Base-by-base conservation (phyloP, 2,797 vertebrate species). In the Chelmon rostratus region DNA sequence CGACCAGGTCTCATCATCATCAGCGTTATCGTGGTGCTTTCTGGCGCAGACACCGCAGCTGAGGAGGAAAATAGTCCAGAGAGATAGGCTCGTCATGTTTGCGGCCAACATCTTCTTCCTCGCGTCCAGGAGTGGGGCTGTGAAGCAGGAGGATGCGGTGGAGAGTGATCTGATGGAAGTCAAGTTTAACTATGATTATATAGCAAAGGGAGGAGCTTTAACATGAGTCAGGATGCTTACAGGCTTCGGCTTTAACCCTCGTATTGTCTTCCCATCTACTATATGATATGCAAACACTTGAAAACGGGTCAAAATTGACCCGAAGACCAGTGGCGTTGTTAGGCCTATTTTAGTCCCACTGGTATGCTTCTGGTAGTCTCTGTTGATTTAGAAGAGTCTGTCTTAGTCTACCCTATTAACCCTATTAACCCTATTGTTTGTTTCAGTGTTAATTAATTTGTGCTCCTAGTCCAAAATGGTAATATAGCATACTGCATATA, bases 11-110 rank as follows among this genome's bases (percentile, higher is more conserved):
- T 75, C 86, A 18, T 95, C 95, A 23, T 96, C 96, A 67, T 95
- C 95, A 33, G 93, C 90, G 56, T 96, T 94, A 7, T 94, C 94
- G 77, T 78, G 93, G 69, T 84, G 94, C 76, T 90, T 96, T 62
- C 94, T 89, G 13, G 87, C 88, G n/a, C 74, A 49, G 8, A 74
- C 82, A 4, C 83, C 74, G 68, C 78, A 86, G 92, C 91, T 72
- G 81, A 91, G 88, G 56, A 92, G 90, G 72, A 90, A 46, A 57
- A 94, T 92, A 93, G 95, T 95, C 95, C 97, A 96, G 77, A 96
- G 86, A 40, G 92, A 87, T 52, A 94, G 77, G 72, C 86, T 86
- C 81, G 92, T 76, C 37, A 76, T 58, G 42, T 12, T 73, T 50
- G 82, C 79, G 79, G 76, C 54, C 86, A 83, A 86, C 95, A 96